Base-by-base conservation (phyloP, 2,888 invertebrate genomes). In the Melinaea marsaeus region DNA sequence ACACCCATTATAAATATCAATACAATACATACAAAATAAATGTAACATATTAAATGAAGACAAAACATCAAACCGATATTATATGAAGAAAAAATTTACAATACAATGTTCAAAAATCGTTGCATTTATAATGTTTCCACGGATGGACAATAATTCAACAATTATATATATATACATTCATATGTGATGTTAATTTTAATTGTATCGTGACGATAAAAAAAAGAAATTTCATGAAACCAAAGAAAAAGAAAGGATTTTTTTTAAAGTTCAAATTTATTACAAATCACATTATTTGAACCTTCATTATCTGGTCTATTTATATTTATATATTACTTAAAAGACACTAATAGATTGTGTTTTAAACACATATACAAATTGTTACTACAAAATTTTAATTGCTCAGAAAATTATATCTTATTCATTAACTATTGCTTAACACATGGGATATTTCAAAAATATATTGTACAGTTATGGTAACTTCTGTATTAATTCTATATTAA, bases 391-490 rank as follows among this genome's bases (percentile, higher is more conserved):
- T 42, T 42, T 9, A 42, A 9, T 9, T 3, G 42, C 42, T 9
- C 7, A 42, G 32, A 9, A 51, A 48, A 42, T 42, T 9, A 9
- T 42, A 3, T 42, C 42, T 42, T 42, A 42, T 42, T 42, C 42
- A 37, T 6, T 37, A 37, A 37, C 55, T 60, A 46, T 55, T 45
- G 60, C 56, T 11, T 56, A 7, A 34, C 11, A n/a, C 13, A 45
- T 51, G 11, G 58, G 59, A 48, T 34, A 13, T 51, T 60, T 61
- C 34, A 75, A 74, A 71, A 72, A 71, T 77, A 79, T 78, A 85
- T 86, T 86, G 84, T 88, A 86, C 84, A 75, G 75, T 76, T 83
- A 84, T 86, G 88, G 88, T 88, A 88, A 88, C 88, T 79, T 81
- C 81, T 77, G 78, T 76, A 80, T 84, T 86, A 81, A 67, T 62